Evolutionary conservation across 2,888 invertebrate genomes (phyloP).

Genomic region (Euphydryas editha): DNA sequence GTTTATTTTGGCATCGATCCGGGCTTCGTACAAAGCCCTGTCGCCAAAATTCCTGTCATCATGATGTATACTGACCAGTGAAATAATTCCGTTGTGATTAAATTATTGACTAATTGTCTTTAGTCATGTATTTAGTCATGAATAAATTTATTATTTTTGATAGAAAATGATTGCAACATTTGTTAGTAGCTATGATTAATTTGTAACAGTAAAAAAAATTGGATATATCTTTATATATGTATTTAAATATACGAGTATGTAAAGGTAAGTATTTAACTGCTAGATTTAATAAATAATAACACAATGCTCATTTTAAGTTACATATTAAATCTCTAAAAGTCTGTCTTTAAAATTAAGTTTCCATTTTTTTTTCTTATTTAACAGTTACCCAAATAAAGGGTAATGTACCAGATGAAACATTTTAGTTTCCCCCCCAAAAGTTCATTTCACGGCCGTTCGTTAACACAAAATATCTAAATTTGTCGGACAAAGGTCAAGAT

Average conservation of each 20-base stretch:
- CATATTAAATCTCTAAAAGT: too few species aligned
- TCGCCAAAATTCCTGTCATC: constrained; percentile 21
- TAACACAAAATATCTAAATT: constrained; percentile 51
- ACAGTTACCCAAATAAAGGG: too few species aligned
- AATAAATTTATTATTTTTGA: not conserved
- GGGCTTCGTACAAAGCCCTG: constrained; percentile 22
- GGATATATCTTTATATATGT: too few species aligned
- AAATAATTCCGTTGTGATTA: constrained; percentile 22
- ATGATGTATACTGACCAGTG: constrained; percentile 10
- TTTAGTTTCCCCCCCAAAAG: constrained; percentile 43
- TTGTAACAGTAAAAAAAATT: too few species aligned
- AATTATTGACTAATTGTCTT: constrained; percentile 7
- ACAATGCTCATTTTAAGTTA: too few species aligned
- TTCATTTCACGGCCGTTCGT: constrained; percentile 51
- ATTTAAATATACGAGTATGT: too few species aligned
- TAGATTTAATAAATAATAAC: too few species aligned
- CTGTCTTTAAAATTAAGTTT: too few species aligned
- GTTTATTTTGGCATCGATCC: constrained; percentile 44
- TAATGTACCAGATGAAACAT: constrained; percentile 28
- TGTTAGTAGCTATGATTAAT: too few species aligned
- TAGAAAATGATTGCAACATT: too few species aligned
- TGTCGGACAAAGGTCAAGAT: constrained; percentile 50
- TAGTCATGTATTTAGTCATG: constrained; percentile 16
- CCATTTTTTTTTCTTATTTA: too few species aligned
- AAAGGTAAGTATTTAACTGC: too few species aligned